Evolutionary conservation across 35 echinoderm and acorn worm species (phyloP).

Genomic region (Patiria miniata): DNA sequence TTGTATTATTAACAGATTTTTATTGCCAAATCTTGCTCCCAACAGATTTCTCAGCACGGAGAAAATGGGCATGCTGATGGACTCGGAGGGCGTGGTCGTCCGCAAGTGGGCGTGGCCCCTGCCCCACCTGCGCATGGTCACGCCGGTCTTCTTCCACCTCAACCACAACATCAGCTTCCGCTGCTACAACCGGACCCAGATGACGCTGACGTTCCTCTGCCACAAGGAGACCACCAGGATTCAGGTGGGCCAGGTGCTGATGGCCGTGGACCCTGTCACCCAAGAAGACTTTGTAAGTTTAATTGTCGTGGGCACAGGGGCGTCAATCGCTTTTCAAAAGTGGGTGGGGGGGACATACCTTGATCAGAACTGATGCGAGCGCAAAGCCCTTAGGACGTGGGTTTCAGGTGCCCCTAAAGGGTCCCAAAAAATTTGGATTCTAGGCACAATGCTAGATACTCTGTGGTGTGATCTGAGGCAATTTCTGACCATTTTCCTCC

Average conservation of each 20-base stretch:
- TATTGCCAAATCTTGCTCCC: no score
- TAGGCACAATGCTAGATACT: no score
- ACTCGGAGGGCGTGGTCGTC: slow-evolving; percentile 61
- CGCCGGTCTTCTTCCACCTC: slow-evolving; percentile 57
- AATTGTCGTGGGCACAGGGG: no score
- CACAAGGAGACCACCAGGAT: slow-evolving; percentile 82
- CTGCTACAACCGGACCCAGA: slow-evolving; percentile 73
- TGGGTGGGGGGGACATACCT: no score
- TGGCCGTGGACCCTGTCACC: slow-evolving; percentile 71
- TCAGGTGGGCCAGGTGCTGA: slow-evolving; percentile 74
- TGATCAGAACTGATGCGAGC: no score
- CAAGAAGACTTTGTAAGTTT: slow-evolving; percentile 88
- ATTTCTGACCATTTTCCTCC: no score
- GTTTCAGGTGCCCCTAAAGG: no score
- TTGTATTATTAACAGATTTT: no score
- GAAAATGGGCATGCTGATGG: slow-evolving; percentile 74
- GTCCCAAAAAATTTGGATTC: no score
- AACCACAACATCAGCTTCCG: slow-evolving; percentile 72
- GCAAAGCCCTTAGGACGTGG: no score
- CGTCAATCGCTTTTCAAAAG: no score
- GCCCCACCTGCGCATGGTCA: slow-evolving; percentile 69
- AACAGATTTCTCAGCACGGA: slow-evolving; percentile 85
- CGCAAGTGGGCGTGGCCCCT: slow-evolving; percentile 79
- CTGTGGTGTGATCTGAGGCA: no score
- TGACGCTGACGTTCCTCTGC: slow-evolving; percentile 65